A percentile compares a stretch with the other conserved stretches of the same genome.
phyloP scores from a whole-genome alignment of 2,888 invertebrate species.

The Sminthurinus aureus region DNA sequence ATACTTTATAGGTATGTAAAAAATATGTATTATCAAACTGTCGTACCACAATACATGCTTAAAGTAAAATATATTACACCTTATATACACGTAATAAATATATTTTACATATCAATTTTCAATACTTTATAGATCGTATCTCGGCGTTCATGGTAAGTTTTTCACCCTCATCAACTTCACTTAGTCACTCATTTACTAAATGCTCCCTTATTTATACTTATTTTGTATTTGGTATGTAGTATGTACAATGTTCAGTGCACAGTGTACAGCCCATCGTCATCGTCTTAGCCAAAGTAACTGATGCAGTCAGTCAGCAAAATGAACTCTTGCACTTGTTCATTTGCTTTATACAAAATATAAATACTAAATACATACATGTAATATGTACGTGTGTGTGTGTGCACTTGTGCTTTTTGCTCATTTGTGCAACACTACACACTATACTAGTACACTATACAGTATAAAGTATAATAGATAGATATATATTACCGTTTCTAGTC shows the following conservation, averaged over 20 bases:
- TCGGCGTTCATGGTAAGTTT: slow-evolving; percentile 77
- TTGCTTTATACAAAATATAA: no score
- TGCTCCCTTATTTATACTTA: slow-evolving; percentile 20
- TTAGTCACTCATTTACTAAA: slow-evolving; percentile 2
- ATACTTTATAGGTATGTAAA: slow-evolving; percentile 91
- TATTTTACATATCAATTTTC: no score
- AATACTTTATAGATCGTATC: slow-evolving; percentile 90
- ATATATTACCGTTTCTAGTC: not conserved
- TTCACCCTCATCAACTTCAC: not conserved
- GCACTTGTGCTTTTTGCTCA: no score
- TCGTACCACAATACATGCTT: no score
- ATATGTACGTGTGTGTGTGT: not conserved
- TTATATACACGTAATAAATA: no score
- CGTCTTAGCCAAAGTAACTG: no score
- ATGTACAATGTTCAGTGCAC: no score
- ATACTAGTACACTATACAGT: not conserved
- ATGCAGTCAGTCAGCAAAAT: no score
- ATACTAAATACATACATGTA: not conserved
- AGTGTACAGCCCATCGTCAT: no score
- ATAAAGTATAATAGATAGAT: not conserved
- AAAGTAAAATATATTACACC: no score
- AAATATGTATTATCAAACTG: no score
- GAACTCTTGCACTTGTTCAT: no score
- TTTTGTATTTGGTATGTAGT: not conserved
- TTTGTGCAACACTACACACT: not conserved